Conservation (phyloP, 2,113 vertebrate species). For the Colaptes auratus region DNA sequence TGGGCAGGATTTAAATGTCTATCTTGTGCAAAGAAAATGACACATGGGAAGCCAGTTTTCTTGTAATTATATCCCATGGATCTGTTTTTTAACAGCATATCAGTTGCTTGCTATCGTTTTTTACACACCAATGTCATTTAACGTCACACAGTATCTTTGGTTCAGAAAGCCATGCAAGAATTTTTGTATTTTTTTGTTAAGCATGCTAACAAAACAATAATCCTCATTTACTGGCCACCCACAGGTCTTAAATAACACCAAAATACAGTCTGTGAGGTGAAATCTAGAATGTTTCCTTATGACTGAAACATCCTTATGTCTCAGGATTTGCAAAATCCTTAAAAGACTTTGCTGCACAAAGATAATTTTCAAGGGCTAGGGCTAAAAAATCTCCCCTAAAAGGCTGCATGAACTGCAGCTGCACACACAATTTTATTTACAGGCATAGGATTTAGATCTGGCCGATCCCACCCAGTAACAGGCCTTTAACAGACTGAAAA, state of each 20-base stretch:
- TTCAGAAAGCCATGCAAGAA: neutral
- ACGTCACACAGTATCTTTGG: neutral
- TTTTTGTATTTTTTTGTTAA: neutral
- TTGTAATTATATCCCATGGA: neutral
- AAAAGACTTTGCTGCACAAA: neutral
- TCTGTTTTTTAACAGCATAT: neutral
- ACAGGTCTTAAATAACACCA: neutral
- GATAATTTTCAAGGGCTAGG: neutral
- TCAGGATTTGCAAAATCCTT: neutral
- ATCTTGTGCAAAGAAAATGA: neutral
- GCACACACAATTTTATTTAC: neutral
- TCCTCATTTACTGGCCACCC: neutral
- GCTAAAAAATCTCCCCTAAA: neutral
- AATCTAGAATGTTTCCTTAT: neutral
- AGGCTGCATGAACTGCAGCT: neutral
- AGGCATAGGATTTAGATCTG: neutral
- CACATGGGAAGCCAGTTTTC: accelerated
- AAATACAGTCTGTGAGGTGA: neutral
- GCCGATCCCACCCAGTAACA: neutral
- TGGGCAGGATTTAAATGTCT: neutral
- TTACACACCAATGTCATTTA: neutral
- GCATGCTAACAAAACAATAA: neutral
- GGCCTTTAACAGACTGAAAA: neutral
- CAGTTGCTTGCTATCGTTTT: neutral
- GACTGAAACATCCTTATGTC: neutral